A percentile compares a stretch with the other conserved stretches of the same genome.
These are phyloP conservation scores for Eidolon helvum DNA, from an alignment of 2,113 vertebrate genomes.

Conservation along the genomic window DNA sequence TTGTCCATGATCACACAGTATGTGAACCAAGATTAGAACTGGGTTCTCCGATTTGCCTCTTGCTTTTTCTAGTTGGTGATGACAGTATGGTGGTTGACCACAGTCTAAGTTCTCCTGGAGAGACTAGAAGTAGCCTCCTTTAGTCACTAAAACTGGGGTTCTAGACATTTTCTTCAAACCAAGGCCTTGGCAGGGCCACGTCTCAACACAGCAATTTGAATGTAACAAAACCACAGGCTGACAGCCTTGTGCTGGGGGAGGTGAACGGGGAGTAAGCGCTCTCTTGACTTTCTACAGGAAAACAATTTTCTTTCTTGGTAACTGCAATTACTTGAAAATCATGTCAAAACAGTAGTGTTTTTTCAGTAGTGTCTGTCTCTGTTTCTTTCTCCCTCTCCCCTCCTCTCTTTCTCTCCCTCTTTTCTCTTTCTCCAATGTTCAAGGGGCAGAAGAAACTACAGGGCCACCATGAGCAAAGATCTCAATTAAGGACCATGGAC, in stretches of 20 bases:
- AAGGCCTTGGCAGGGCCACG: not conserved
- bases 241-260: not conserved
- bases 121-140: not conserved
- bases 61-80: accelerated
- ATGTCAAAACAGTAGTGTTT: not conserved
- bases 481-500: not conserved
- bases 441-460: not conserved
- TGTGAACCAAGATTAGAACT: not conserved
- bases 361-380: not conserved
- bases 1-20: not conserved
- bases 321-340: conserved; percentile 24
- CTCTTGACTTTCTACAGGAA: not conserved
- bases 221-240: not conserved
- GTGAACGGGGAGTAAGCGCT: not conserved
- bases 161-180: not conserved
- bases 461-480: accelerated
- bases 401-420: too few species aligned
- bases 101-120: accelerated
- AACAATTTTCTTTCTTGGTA: conserved; percentile 44
- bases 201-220: not conserved
- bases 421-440: not conserved
- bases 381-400: not conserved
- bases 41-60: accelerated
- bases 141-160: not conserved
- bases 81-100: not conserved